These are phyloP conservation scores for Morinoia aosen DNA, from an alignment of 2,888 invertebrate species.

Conservation along the genomic window DNA sequence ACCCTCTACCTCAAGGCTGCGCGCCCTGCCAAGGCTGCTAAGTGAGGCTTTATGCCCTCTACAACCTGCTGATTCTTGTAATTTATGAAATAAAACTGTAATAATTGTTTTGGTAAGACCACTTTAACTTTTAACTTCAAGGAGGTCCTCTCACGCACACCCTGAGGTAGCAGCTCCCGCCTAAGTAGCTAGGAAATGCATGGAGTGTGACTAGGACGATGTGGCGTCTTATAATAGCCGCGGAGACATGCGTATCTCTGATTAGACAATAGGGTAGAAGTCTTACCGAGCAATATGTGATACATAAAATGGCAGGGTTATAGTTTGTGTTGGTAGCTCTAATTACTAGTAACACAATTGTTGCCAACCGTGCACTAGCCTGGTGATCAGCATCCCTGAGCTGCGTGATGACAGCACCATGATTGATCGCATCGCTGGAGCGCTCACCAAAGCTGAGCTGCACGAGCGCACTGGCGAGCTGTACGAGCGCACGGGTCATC, in stretches of 20 bases:
- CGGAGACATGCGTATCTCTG: too few relatives aligned
- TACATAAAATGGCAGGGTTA: too few relatives aligned
- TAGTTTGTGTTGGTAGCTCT: too few relatives aligned
- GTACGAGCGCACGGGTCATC: conserved; percentile 80
- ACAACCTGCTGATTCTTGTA: not conserved
- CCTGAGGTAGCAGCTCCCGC: too few relatives aligned
- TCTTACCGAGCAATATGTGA: too few relatives aligned
- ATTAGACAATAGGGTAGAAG: too few relatives aligned
- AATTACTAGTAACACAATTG: not conserved
- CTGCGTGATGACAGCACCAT: conserved; percentile 83
- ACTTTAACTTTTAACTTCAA: not conserved
- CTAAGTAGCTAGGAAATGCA: too few relatives aligned
- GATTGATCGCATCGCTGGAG: conserved; percentile 75
- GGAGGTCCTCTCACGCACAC: too few relatives aligned
- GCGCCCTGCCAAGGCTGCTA: conserved; percentile 87
- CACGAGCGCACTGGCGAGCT: conserved; percentile 86
- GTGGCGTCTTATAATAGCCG: too few relatives aligned
- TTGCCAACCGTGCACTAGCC: conserved; percentile 52
- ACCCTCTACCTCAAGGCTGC: conserved; percentile 90
- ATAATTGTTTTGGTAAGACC: not conserved
- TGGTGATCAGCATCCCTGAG: conserved; percentile 69
- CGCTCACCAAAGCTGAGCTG: conserved; percentile 77
- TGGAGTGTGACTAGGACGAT: too few relatives aligned
- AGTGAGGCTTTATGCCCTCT: conserved; percentile 73
- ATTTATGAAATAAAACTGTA: not conserved